A percentile compares a stretch with the other conserved stretches of the same genome.
These are phyloP conservation scores for Epizoanthus stellaris DNA, from an alignment of 92 coral and sea anemone genomes.

Conservation along the genomic window DNA sequence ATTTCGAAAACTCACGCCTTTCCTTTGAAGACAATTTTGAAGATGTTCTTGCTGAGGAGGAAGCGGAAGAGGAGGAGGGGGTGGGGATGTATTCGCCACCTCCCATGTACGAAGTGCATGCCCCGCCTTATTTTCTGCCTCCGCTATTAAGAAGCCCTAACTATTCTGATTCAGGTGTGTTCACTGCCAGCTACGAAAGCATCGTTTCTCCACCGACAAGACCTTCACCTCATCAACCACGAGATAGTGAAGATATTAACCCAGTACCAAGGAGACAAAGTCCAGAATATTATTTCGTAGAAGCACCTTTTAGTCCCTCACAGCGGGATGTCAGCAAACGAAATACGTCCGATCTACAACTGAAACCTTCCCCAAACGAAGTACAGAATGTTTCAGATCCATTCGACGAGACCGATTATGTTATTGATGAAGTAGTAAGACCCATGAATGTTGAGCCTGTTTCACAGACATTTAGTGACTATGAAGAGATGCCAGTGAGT, in stretches of 20 bases:
- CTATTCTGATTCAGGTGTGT: not conserved
- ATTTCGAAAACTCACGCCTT: not conserved
- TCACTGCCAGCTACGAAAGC: not conserved
- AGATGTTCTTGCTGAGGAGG: not conserved
- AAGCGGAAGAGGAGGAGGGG: not conserved
- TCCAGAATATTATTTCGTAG: not conserved
- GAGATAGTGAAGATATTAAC: not conserved
- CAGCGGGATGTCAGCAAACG: not conserved
- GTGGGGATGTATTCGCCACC: not conserved
- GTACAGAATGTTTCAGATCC: not conserved
- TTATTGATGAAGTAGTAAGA: not conserved
- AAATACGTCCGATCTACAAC: not conserved
- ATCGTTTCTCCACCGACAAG: not conserved
- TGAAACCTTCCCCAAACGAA: not conserved
- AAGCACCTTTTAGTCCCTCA: not conserved
- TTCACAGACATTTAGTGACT: not conserved
- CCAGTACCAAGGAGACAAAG: not conserved
- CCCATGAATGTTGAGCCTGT: not conserved
- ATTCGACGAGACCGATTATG: too few species aligned
- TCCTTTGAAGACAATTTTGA: conserved; percentile 32
- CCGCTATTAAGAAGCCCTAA: conserved; percentile 10
- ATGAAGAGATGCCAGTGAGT: not conserved
- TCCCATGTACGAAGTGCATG: not conserved
- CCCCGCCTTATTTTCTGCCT: conserved; percentile 35
- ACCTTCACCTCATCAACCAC: not conserved